A percentile compares a stretch with the other conserved stretches of the same genome.
phyloP scores from a whole-genome alignment of 2,888 invertebrate genomes.

The Strigamia maritima region DNA sequence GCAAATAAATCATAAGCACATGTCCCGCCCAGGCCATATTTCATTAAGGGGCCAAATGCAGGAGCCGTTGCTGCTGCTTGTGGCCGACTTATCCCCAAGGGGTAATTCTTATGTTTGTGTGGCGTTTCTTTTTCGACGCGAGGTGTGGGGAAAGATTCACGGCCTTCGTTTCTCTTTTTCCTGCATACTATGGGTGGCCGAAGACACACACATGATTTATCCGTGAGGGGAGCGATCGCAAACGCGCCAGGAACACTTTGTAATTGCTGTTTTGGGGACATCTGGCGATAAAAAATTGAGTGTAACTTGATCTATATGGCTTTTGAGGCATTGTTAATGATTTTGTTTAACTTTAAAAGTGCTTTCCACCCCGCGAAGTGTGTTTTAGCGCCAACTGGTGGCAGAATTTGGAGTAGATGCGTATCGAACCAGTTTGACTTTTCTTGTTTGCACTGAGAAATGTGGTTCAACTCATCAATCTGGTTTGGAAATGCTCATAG shows the following conservation, averaged over 20 bases:
- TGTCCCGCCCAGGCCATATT: conserved; percentile 36
- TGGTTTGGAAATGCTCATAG: too few relatives aligned
- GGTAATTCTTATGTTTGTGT: conserved; percentile 8
- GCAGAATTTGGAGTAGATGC: neutral
- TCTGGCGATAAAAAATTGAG: conserved; percentile 4
- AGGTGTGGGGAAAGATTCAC: conserved; percentile 15
- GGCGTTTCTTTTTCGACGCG: neutral
- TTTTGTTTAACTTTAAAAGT: neutral
- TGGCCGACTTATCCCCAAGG: conserved; percentile 10
- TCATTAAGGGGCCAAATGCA: conserved; percentile 22
- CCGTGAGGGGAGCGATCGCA: conserved; percentile 1
- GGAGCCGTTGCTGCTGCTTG: conserved; percentile 5
- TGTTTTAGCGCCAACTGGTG: conserved; percentile 3
- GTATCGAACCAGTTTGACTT: conserved; percentile 10
- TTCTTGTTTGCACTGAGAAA: neutral
- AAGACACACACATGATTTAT: conserved; percentile 5
- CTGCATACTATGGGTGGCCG: conserved; percentile 5
- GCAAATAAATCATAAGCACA: conserved; percentile 31
- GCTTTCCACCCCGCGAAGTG: neutral
- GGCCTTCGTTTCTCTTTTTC: conserved; percentile 9
- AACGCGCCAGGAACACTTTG: neutral
- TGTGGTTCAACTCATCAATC: too few relatives aligned
- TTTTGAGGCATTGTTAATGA: neutral
- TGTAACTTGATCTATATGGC: neutral
- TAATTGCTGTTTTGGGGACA: conserved; percentile 4